Evolutionary conservation across 2,888 invertebrate genomes (phyloP).

Genomic region (Pachymerium ferrugineum): DNA sequence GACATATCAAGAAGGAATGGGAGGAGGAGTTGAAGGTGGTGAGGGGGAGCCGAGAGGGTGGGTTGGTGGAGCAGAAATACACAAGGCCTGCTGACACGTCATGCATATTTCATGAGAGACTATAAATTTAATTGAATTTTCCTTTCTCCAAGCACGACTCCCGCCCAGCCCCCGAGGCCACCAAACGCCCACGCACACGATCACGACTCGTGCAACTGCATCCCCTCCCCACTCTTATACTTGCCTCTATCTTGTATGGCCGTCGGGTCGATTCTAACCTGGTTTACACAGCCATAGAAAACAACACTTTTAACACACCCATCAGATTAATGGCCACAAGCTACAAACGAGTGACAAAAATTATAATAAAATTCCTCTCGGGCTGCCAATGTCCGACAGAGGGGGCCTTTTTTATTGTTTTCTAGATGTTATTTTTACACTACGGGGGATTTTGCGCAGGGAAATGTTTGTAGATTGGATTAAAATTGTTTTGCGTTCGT

Average conservation of each 20-base stretch:
- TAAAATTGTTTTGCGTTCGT: too few relatives aligned
- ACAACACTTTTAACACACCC: slow-evolving; percentile 1
- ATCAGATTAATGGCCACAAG: background rate
- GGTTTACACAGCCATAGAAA: background rate
- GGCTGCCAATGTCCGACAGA: too few relatives aligned
- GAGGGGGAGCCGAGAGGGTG: background rate
- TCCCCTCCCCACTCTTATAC: background rate
- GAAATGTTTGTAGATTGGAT: too few relatives aligned
- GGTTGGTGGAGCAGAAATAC: slow-evolving; percentile 21
- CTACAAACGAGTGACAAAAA: background rate
- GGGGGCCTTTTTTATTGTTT: background rate
- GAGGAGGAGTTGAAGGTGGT: background rate
- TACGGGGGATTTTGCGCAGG: too few relatives aligned
- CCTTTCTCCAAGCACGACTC: slow-evolving; percentile 25
- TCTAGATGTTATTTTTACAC: background rate
- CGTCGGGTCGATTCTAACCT: slow-evolving; percentile 1
- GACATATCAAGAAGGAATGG: background rate
- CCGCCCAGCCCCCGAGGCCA: slow-evolving; percentile 25
- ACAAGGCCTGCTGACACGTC: slow-evolving; percentile 24
- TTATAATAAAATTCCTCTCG: background rate
- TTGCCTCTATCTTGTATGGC: slow-evolving; percentile 1
- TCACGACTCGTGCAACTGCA: slow-evolving; percentile 5
- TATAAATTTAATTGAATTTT: slow-evolving; percentile 30
- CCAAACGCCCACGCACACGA: slow-evolving; percentile 27
- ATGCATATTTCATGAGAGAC: slow-evolving; percentile 29